phyloP scores from a whole-genome alignment of 2,113 vertebrate species.

The Peromyscus polionotus region DNA sequence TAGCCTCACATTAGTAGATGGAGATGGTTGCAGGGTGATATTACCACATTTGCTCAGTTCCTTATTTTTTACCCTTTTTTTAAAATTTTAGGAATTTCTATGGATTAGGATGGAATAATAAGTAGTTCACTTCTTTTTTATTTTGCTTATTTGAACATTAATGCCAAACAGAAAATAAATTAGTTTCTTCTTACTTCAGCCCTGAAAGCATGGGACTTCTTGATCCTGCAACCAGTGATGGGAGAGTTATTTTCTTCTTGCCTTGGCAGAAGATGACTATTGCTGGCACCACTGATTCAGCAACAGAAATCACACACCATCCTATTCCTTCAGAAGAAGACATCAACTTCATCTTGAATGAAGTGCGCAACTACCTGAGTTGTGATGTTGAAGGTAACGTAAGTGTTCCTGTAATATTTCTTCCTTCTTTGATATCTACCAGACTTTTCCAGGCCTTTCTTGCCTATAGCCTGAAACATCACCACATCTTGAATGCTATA shows the following conservation, averaged over 20 bases:
- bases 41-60: not conserved
- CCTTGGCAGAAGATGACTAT: constrained; percentile 99
- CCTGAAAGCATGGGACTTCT: constrained; percentile 98
- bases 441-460: not conserved
- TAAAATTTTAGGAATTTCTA: constrained; percentile 33
- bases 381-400: constrained; percentile 94
- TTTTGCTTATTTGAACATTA: constrained; percentile 44
- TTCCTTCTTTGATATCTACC: not conserved
- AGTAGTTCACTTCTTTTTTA: not conserved
- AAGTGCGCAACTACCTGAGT: constrained; percentile 97
- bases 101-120: not conserved
- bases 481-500: not conserved
- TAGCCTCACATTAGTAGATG: constrained; percentile 8
- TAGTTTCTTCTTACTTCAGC: constrained; percentile 87
- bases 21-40: not conserved
- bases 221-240: constrained; percentile 97
- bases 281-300: constrained; percentile 96
- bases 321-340: constrained; percentile 93
- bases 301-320: constrained; percentile 92
- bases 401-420: not conserved
- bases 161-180: constrained; percentile 24
- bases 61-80: not conserved
- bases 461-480: not conserved
- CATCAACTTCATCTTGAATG: constrained; percentile 95
- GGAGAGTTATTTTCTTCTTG: constrained; percentile 98